Evolutionary conservation across 2,797 vertebrate genomes (phyloP), one percentile per base, ranked within the genome.

Genomic region (Microcaecilia unicolor): DNA sequence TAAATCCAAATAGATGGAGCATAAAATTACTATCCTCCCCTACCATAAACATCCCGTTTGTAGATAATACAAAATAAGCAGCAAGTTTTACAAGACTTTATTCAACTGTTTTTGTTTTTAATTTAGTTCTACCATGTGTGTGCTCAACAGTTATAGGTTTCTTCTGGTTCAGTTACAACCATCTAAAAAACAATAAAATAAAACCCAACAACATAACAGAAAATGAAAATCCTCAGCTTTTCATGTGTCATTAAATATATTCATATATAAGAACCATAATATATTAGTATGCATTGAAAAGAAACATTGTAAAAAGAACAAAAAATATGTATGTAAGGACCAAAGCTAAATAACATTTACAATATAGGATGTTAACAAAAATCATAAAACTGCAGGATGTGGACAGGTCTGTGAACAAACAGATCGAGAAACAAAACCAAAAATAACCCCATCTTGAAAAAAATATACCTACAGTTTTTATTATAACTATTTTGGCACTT

Each of bases 251-350:
- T 97, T 97, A 97, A 98, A 98, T 97, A 98, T 93, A 93, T 95
- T 92, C 90, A 92, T 95, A 95, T 93, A 94, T 92, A 93, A 93
- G 93, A 92, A 93, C 91, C 85, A 84, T 93, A 96, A 97, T 98
- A 97, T 97, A 98, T 98, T 98, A 98, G 93, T 97, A 97, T 87
- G 81, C 87, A 92, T 89, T 73, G 88, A 88, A 90, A 88, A 89
- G 90, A 86, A 90, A 83, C 83, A 85, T 78, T 45, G 81, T n/a
- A n/a, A n/a, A n/a, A n/a, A n/a, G n/a, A n/a, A 84, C 72, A 47
- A 72, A 61, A 51, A 85, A 87, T n/a, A 86, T 69, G 68, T 76
- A 75, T 78, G 85, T 86, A 83, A 83, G 78, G 78, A 77, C 81
- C 84, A 80, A 74, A 85, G 86, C 82, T 86, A 86, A 84, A 93